Evolutionary conservation across 2,888 invertebrate species (phyloP).

Genomic region (Aphidoletes aphidimyza): DNA sequence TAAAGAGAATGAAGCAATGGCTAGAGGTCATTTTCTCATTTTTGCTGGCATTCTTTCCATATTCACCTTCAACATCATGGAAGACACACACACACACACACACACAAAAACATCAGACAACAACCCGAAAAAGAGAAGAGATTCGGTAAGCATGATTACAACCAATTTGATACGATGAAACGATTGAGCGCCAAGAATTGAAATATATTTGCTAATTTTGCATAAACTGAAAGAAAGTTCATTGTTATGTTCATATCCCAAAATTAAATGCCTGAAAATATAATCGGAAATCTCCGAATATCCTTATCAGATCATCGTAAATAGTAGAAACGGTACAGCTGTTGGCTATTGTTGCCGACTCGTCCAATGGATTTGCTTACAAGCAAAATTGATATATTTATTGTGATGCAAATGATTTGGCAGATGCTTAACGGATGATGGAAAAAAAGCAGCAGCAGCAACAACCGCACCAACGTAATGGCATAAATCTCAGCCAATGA

Average conservation of each 20-base stretch:
- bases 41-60: neutral
- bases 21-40: neutral
- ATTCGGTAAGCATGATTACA: neutral
- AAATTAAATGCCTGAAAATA: neutral
- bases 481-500: slow-evolving; percentile 14
- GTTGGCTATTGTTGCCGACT: slow-evolving; percentile 27
- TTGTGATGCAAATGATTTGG: slow-evolving; percentile 18
- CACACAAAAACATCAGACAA: neutral
- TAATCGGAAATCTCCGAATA: neutral
- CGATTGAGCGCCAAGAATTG: neutral
- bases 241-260: neutral
- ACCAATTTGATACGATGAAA: slow-evolving; percentile 9
- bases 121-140: neutral
- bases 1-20: neutral
- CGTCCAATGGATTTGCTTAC: neutral
- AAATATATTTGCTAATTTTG: slow-evolving; percentile 17
- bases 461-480: too few relatives aligned
- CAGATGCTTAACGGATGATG: neutral
- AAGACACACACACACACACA: neutral
- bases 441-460: too few relatives aligned
- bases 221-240: neutral
- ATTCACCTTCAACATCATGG: neutral
- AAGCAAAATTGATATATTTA: neutral
- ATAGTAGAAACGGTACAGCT: neutral
- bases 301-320: neutral